Base-by-base conservation (phyloP, 2,113 vertebrate species). In the Erinaceus europaeus region DNA sequence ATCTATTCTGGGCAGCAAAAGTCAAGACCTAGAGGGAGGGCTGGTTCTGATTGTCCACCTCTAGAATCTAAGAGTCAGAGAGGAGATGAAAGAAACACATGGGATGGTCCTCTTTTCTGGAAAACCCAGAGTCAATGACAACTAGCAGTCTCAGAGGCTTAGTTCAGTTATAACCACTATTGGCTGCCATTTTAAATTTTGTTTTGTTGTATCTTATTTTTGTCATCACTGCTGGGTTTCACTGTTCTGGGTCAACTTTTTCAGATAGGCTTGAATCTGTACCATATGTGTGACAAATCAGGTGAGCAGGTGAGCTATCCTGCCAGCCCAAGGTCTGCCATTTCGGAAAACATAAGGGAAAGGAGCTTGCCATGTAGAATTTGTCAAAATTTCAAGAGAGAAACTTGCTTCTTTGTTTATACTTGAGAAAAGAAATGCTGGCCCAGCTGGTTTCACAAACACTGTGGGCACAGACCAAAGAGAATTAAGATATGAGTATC, bases 81-180 rank as follows among this genome's bases (percentile, higher is more conserved):
- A 57, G 40, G 74, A 79, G 9, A 9, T 1, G 23, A 1, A 15
- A n/a, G 53, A n/a, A 50, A 27, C 11, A 1, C 13, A 0, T 0
- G 3, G 17, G 21, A 15, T 57, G 21, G 25, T 0, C 5, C 27
- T 21, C 9, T 62, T 55, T 29, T 67, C 61, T 14, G 25, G 84
- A 74, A 80, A 65, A 25, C 36, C 34, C 55, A 5, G 29, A 9
- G 20, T 42, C 6, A 0, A 18, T 0, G 27, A 17, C 36, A 4
- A 2, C 0, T 53, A 32, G 10, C 15, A 9, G 89, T 9, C 0
- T 0, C 0, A 27, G 32, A 85, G 23, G 38, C 13, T 46, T 48
- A 3, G 8, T n/a, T n/a, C n/a, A n/a, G n/a, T n/a, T n/a, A n/a
- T n/a, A n/a, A n/a, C n/a, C n/a, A n/a, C n/a, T n/a, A n/a, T n/a